Conservation (phyloP, 2,797 vertebrate genomes). For the Mormyrops boulengeri region DNA sequence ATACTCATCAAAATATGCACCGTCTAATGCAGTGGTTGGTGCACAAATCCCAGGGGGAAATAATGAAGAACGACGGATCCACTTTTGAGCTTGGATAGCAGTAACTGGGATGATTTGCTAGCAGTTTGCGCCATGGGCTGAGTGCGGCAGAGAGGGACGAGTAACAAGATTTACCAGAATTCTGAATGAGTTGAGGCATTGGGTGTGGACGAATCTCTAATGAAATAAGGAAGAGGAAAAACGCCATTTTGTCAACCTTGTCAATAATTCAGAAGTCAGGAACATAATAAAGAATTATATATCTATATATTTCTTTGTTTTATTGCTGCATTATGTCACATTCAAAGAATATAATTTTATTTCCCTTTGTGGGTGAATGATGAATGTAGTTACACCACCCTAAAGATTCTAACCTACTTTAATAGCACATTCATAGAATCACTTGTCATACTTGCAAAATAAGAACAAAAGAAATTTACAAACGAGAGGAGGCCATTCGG, state of each 20-base stretch:
- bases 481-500: too few species aligned
- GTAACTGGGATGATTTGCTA: slow-evolving; percentile 44
- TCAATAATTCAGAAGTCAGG: not conserved
- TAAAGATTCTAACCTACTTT: not conserved
- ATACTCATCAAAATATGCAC: slow-evolving; percentile 33
- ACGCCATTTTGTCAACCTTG: not conserved
- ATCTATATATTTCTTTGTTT: not conserved
- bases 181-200: not conserved
- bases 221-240: not conserved
- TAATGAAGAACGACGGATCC: slow-evolving; percentile 25
- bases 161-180: not conserved
- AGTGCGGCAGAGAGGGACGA: not conserved
- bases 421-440: not conserved
- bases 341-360: not conserved
- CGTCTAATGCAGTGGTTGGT: slow-evolving; percentile 28
- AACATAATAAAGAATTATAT: not conserved
- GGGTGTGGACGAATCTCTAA: not conserved
- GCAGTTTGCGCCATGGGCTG: not conserved
- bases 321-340: not conserved
- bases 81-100: slow-evolving; percentile 34
- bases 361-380: not conserved
- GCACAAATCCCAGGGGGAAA: slow-evolving; percentile 18
- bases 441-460: not conserved
- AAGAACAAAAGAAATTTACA: too few species aligned
- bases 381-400: not conserved